A percentile compares a stretch with the other conserved stretches of the same genome.
Conservation (phyloP, 1,140 invertebrate species). For the Sitophilus oryzae region DNA sequence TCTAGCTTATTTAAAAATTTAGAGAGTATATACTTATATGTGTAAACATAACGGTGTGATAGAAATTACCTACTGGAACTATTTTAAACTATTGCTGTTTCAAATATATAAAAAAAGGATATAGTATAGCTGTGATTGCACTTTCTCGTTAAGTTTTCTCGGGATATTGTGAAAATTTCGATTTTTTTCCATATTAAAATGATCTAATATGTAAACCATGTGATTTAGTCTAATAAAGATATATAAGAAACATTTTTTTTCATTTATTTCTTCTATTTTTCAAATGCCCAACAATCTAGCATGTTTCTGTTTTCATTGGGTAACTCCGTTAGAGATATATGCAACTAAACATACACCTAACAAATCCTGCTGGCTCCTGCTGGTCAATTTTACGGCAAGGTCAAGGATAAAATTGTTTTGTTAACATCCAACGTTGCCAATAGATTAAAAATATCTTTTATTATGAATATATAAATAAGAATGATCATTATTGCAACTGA, state of each 20-base stretch:
- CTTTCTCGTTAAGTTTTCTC: constrained; percentile 6
- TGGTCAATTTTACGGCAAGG: too few relatives aligned
- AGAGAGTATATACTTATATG: background rate
- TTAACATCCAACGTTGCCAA: too few relatives aligned
- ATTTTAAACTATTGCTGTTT: constrained; percentile 1
- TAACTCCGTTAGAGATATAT: too few relatives aligned
- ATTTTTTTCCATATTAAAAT: background rate
- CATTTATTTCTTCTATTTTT: too few relatives aligned
- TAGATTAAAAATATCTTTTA: too few relatives aligned
- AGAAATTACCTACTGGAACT: constrained; percentile 1
- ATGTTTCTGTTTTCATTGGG: too few relatives aligned
- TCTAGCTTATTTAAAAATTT: background rate
- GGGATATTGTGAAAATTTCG: background rate
- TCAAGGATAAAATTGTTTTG: too few relatives aligned
- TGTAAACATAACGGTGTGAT: constrained; percentile 3
- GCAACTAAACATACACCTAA: too few relatives aligned
- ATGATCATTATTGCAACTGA: too few relatives aligned
- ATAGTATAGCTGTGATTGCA: constrained; percentile 22
- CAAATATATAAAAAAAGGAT: constrained; percentile 1
- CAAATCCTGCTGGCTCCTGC: too few relatives aligned
- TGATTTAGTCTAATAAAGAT: constrained; percentile 7
- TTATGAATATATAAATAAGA: too few relatives aligned
- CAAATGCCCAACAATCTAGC: too few relatives aligned
- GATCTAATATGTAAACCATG: background rate
- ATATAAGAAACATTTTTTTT: background rate